Percentiles rank a stretch among this genome's conserved stretches.
These are phyloP conservation scores for Ctenopoma multispine DNA, from an alignment of 2,797 vertebrate species.

Conservation along the genomic window DNA sequence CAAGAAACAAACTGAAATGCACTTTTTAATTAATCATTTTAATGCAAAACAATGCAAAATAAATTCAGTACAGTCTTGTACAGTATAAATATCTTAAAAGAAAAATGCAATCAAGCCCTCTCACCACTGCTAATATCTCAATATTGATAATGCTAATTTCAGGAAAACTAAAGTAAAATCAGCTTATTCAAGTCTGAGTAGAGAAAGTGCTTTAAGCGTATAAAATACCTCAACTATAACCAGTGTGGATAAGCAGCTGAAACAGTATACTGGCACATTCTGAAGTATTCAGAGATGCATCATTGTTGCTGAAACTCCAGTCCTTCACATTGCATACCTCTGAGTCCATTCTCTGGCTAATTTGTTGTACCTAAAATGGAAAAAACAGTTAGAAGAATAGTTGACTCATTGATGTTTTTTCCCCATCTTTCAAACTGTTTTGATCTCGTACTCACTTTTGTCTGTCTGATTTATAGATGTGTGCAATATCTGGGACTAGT, in stretches of 20 bases:
- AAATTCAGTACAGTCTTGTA: conserved; percentile 74
- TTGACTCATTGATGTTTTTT: background rate
- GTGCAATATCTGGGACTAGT: conserved; percentile 84
- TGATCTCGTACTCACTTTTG: conserved; percentile 70
- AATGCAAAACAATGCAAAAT: conserved; percentile 82
- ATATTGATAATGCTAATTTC: conserved; percentile 61
- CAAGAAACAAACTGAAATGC: conserved; percentile 28
- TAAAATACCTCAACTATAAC: conserved; percentile 70
- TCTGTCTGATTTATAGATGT: conserved; percentile 84
- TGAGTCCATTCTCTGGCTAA: conserved; percentile 83
- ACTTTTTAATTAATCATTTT: conserved; percentile 64
- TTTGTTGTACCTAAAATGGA: conserved; percentile 79
- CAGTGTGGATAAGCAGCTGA: conserved; percentile 68
- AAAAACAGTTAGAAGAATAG: background rate
- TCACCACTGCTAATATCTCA: conserved; percentile 52
- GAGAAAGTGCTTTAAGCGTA: conserved; percentile 73
- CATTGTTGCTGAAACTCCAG: conserved; percentile 32
- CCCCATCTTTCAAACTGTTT: background rate
- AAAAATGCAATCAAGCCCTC: conserved; percentile 60
- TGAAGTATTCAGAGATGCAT: conserved; percentile 60
- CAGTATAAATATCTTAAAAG: conserved; percentile 78
- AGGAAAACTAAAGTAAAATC: conserved; percentile 61
- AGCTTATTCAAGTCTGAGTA: conserved; percentile 65
- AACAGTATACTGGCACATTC: conserved; percentile 72
- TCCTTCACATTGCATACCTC: conserved; percentile 82